phyloP scores from a whole-genome alignment of 23 tunicate species.

The Diplosoma virens region DNA sequence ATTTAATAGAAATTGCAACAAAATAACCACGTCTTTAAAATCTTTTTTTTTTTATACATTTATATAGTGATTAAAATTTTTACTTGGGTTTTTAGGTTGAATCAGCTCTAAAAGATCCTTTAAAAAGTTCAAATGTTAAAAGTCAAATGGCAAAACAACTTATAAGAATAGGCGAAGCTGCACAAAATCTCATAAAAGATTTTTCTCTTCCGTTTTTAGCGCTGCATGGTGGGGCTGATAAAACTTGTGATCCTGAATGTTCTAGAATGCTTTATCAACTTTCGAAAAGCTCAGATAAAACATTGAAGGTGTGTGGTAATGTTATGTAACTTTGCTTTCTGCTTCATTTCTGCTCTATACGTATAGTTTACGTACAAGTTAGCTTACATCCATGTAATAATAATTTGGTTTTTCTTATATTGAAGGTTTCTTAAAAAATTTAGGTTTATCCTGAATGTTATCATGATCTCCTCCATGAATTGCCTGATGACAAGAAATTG shows the following conservation, averaged over 20 bases:
- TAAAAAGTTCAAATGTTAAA: constrained; percentile 44
- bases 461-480: constrained; percentile 66
- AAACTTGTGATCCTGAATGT: constrained; percentile 54
- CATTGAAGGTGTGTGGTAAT: constrained; percentile 72
- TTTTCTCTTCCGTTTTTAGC: constrained; percentile 31
- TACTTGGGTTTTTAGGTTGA: background rate
- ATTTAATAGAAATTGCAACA: too few relatives aligned
- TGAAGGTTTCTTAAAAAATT: too few relatives aligned
- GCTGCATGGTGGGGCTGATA: constrained; percentile 57
- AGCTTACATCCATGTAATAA: too few relatives aligned
- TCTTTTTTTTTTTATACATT: background rate
- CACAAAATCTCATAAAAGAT: constrained; percentile 4
- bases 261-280: constrained; percentile 35
- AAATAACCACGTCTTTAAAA: background rate
- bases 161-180: constrained; percentile 27
- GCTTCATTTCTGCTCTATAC: too few relatives aligned
- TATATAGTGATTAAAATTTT: background rate
- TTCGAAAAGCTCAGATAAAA: constrained; percentile 61
- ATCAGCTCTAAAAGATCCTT: constrained; percentile 18
- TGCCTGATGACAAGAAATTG: constrained; percentile 33
- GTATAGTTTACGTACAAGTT: too few relatives aligned
- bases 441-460: constrained; percentile 59
- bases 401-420: too few relatives aligned
- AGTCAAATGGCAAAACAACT: constrained; percentile 51
- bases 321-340: too few relatives aligned